Base-by-base conservation (phyloP, 1,140 invertebrate species). In the Lucilia sericata region DNA sequence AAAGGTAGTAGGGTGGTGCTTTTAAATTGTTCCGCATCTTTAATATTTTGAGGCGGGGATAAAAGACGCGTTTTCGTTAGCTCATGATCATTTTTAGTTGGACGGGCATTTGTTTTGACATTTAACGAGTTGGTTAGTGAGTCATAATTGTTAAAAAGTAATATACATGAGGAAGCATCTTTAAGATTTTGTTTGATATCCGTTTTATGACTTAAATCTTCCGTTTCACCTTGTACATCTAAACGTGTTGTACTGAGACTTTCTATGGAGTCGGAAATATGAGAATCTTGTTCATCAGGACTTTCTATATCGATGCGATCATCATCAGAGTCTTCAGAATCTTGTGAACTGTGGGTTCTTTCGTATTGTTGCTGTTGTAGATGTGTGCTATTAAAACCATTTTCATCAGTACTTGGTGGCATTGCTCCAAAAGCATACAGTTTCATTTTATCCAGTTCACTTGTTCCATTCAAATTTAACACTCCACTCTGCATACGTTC, bases 261-360 rank as follows among this genome's bases (percentile, higher is more conserved):
- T 65, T 91, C 89, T 25, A 90, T 87, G 5, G 89, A 90, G 80
- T 91, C 89, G 17, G 89, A 91, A 82, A 89, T 90, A 74, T 91
- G 89, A 30, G 89, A 91, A 74, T 90, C 89, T 14, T 90, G 88
- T 83, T 88, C 89, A 51, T 90, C 87, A 82, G 86, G 87, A 25
- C 88, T 90, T 82, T 91, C 90, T 70, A 91, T 90, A 80, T 91
- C 90, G 81, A 91, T 91, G 84, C 89, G 90, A 78, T 91, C 88
- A 86, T 88, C 89, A 17, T 89, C 89, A 14, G 87, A 85, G 65
- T 91, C 90, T 36, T 91, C 88, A 4, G 55, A 70, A 74, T 82
- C 36, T 70, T 82, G 82, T 21, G 76, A 80, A 21, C 42, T 51
- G 13, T 80, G 81, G 1, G 60, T 84, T 21, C 42, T 60, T 83